A percentile compares a stretch with the other conserved stretches of the same genome.
These are phyloP conservation scores for Aphrophora alni DNA, from an alignment of 2,888 invertebrate genomes.

Conservation along the genomic window DNA sequence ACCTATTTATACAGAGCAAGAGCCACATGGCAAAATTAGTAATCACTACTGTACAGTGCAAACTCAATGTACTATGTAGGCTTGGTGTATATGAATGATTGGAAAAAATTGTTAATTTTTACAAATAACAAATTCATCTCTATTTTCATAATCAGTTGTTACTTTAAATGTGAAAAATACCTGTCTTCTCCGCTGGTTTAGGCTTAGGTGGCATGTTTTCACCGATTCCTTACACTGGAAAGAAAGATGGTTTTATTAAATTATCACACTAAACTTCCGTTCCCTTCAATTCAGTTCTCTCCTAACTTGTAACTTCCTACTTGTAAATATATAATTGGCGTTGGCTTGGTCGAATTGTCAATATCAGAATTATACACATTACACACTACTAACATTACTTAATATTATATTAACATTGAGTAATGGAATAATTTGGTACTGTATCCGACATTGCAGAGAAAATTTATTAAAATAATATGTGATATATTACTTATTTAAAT, in stretches of 20 bases:
- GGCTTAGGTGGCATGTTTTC: constrained; percentile 86
- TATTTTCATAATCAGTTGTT: background rate
- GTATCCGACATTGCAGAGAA: too few relatives aligned
- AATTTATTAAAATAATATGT: too few relatives aligned
- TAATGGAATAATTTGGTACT: too few relatives aligned
- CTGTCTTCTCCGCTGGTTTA: constrained; percentile 80
- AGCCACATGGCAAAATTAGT: background rate
- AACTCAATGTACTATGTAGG: too few relatives aligned
- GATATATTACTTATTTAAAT: too few relatives aligned
- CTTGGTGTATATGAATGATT: background rate
- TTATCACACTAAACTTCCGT: background rate
- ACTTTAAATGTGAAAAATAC: constrained; percentile 59
- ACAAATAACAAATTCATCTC: background rate
- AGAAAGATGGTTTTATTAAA: background rate
- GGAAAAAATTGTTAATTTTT: background rate
- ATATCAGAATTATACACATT: too few relatives aligned
- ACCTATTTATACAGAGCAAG: too few relatives aligned
- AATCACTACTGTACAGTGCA: too few relatives aligned
- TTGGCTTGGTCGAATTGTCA: too few relatives aligned
- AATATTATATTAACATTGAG: too few relatives aligned
- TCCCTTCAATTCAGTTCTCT: background rate
- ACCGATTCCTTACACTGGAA: constrained; percentile 23
- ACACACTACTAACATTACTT: too few relatives aligned
- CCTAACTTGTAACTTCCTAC: too few relatives aligned
- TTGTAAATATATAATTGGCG: background rate